A percentile compares a stretch with the other conserved stretches of the same genome.
Conservation (phyloP, 2,797 vertebrate species). For the Margarornis squamiger region DNA sequence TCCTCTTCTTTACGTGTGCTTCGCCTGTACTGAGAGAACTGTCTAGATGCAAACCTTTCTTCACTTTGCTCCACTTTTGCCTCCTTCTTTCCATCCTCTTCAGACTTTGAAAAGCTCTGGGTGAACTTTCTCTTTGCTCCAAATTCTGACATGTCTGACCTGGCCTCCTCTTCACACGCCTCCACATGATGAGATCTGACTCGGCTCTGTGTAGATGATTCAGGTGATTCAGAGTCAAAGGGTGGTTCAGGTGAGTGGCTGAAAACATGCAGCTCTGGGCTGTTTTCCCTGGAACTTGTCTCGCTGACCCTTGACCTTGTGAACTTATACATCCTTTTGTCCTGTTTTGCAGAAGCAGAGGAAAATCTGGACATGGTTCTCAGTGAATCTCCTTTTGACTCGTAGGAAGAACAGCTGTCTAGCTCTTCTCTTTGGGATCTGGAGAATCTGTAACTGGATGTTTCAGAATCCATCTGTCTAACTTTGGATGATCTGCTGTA, state of each 20-base stretch:
- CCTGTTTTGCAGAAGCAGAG: conserved; percentile 65
- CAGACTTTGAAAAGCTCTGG: conserved; percentile 75
- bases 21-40: conserved; percentile 77
- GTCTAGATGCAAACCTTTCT: conserved; percentile 75
- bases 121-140: conserved; percentile 81
- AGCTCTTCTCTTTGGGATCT: conserved; percentile 73
- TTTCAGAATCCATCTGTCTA: conserved; percentile 76
- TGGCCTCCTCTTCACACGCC: conserved; percentile 71
- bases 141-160: conserved; percentile 70
- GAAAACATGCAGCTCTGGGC: conserved; percentile 72
- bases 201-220: conserved; percentile 18
- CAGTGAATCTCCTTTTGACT: conserved; percentile 67
- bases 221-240: conserved; percentile 58
- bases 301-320: conserved; percentile 73
- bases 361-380: conserved; percentile 76
- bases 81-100: conserved; percentile 74
- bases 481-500: conserved; percentile 71
- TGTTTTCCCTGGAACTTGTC: conserved; percentile 63
- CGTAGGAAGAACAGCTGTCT: conserved; percentile 66
- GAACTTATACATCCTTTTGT: conserved; percentile 64
- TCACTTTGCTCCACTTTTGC: conserved; percentile 74
- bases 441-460: conserved; percentile 81
- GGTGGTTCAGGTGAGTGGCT: conserved; percentile 61
- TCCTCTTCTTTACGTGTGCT: conserved; percentile 79
- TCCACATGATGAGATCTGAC: conserved; percentile 58